A percentile compares a stretch with the other conserved stretches of the same genome.
phyloP scores from a whole-genome alignment of 2,888 invertebrate species.

The Dasypolia templi region DNA sequence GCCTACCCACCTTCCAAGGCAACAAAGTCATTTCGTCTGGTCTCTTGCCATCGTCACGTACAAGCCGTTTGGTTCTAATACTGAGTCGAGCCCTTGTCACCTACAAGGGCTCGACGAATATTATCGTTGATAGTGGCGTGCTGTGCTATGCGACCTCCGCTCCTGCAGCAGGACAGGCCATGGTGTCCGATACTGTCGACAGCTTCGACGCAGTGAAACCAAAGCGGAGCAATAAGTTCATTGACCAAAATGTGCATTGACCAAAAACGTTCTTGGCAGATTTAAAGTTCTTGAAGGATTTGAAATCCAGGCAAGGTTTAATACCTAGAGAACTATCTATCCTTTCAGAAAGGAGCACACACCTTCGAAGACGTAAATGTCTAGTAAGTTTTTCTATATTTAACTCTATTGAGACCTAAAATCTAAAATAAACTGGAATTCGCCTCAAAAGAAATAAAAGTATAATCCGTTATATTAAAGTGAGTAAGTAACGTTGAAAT shows the following conservation, averaged over 20 bases:
- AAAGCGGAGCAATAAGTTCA: too few species aligned
- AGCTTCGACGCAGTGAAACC: too few species aligned
- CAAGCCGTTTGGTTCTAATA: too few species aligned
- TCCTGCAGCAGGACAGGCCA: too few species aligned
- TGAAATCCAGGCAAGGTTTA: constrained; percentile 20
- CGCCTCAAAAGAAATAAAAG: constrained; percentile 2
- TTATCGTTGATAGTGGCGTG: too few species aligned
- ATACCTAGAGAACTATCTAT: constrained; percentile 32
- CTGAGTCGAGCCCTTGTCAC: too few species aligned
- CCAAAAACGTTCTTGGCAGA: not conserved
- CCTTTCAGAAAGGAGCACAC: constrained; percentile 10
- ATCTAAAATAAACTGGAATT: constrained; percentile 4
- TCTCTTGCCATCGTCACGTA: too few species aligned
- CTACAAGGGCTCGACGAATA: too few species aligned
- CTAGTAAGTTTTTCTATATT: constrained; percentile 14
- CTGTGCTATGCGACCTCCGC: too few species aligned
- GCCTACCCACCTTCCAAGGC: too few species aligned
- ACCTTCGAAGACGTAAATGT: constrained; percentile 24
- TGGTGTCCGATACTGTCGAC: too few species aligned
- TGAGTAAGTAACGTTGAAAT: constrained; percentile 6
- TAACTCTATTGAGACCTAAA: constrained; percentile 8
- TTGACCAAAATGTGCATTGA: not conserved
- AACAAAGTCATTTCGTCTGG: too few species aligned
- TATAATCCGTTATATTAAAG: not conserved
- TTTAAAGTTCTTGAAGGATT: constrained; percentile 11